Base-by-base conservation (phyloP, 2,797 vertebrate genomes). In the Enteromius paludinosus region DNA sequence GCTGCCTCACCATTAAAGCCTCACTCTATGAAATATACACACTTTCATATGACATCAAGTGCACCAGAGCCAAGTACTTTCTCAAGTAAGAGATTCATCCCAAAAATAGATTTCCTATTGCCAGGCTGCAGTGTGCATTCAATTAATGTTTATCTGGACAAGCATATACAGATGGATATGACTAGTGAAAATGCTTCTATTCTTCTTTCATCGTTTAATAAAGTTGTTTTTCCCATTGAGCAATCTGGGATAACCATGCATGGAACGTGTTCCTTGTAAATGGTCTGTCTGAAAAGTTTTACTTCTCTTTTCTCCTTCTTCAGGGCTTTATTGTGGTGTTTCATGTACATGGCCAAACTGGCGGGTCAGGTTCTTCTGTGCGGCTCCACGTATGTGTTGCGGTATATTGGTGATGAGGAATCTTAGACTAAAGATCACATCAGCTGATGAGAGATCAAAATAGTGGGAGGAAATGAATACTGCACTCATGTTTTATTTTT, bases 1-100 rank as follows among this genome's bases (percentile, higher is more conserved):
- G 96, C 65, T 96, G 95, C 78, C 89, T 97, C 70, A 93, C 93
- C 2, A 78, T 97, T 86, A 95, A 92, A 82, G 83, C 79, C 71
- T 76, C 72, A 18, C 47, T 97, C 87, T 95, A 95, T 4, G 95
- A 97, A 86, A 93, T 94, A 80, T 95, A 96, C 87, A 92, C 94
- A 0, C 86, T 97, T 70, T 96, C 95, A 0, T 96, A 94, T 0
- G 93, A 97, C 83, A 92, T 97, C 86, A 92, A 91, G 18, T 96
- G 94, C 82, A 94, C 89, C 20, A 90, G 93, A 74, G 88, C 93
- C 52, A 96, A 95, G 89, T 91, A 89, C 0, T 0, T 96, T 3
- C 73, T 97, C 82, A 86, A 91, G 96, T 97, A 90, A 94, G 94
- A 90, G n/a, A 54, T 1, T 4, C 12, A 10, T 10, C 10, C 10